phyloP scores from a whole-genome alignment of 2,113 vertebrate species.

The Antennarius striatus region DNA sequence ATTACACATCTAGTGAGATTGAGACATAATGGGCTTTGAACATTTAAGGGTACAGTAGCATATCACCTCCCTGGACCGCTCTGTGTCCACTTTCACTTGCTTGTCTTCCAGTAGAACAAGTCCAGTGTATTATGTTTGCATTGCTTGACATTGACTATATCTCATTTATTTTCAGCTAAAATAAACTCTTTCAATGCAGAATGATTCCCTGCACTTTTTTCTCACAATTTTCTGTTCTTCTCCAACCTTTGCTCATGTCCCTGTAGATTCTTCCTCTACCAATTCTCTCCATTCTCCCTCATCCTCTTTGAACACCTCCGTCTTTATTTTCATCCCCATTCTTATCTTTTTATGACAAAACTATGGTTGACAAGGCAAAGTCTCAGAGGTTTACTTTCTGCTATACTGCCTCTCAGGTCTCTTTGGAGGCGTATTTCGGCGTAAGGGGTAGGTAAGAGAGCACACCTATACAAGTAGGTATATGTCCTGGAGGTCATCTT shows the following conservation, averaged over 20 bases:
- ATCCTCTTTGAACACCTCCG: slow-evolving; percentile 55
- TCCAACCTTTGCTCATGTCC: not conserved
- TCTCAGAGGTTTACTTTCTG: slow-evolving; percentile 37
- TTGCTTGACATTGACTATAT: too few species aligned
- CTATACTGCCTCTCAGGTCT: slow-evolving; percentile 3
- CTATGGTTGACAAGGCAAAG: slow-evolving; percentile 16
- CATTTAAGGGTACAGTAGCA: slow-evolving; percentile 24
- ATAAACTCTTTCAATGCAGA: too few species aligned
- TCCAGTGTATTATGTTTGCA: too few species aligned
- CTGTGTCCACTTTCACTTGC: too few species aligned
- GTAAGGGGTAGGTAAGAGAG: too few species aligned
- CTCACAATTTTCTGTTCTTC: too few species aligned
- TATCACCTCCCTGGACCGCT: too few species aligned
- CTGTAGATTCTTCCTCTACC: slow-evolving; percentile 22
- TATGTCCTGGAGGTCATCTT: too few species aligned
- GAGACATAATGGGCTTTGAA: slow-evolving; percentile 58
- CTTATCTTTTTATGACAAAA: not conserved
- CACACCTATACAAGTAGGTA: too few species aligned
- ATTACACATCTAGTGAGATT: slow-evolving; percentile 74
- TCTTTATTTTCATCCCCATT: slow-evolving; percentile 52
- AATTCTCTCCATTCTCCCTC: not conserved
- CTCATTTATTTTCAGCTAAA: too few species aligned
- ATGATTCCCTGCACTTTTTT: too few species aligned
- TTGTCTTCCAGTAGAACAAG: too few species aligned
- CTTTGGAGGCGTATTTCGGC: slow-evolving; percentile 30